Evolutionary conservation across 2,797 vertebrate species (phyloP), one percentile per base, ranked within the genome.

Genomic region (Gallirallus australis): DNA sequence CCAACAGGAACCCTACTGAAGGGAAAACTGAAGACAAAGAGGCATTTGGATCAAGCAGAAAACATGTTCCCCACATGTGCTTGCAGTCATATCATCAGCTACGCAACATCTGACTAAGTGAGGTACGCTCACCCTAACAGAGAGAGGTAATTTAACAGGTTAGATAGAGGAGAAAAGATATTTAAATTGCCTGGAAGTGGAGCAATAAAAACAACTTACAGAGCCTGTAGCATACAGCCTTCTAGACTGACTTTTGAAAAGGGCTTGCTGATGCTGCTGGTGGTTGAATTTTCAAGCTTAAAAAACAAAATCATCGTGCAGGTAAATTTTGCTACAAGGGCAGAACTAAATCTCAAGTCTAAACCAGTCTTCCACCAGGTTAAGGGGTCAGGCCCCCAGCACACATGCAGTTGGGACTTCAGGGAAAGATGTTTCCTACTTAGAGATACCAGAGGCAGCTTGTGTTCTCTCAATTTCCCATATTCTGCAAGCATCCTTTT

Each of bases 1-100:
- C 95, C 95, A 96, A 88, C 81, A 88, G 86, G 40, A 90, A 86
- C 81, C 1, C 2, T 11, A 83, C 2, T 6, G 76, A 84, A 90
- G 83, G 82, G 89, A 95, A 96, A 95, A 89, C 30, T 56, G 57
- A 91, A 87, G 69, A 95, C 92, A 93, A 90, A 94, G 68, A 95
- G 31, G 48, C 60, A 93, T 93, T 96, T 89, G 93, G 79, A 96
- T 85, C 56, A 79, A 93, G 92, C 45, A 86, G 66, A 96, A 95
- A 79, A 73, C 78, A 73, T 1, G 10, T 45, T 94, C 89, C 64
- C 33, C 48, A 82, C 57, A 47, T 80, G 56, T 42, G 45, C 86
- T 56, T 68, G 64, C 84, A 94, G 88, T 89, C 71, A 11, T 86
- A 90, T 84, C 90, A 92, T 91, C 81, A 89, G 72, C 59, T 37